Conservation (phyloP, 1,140 invertebrate genomes). For the Octopus bimaculoides region DNA sequence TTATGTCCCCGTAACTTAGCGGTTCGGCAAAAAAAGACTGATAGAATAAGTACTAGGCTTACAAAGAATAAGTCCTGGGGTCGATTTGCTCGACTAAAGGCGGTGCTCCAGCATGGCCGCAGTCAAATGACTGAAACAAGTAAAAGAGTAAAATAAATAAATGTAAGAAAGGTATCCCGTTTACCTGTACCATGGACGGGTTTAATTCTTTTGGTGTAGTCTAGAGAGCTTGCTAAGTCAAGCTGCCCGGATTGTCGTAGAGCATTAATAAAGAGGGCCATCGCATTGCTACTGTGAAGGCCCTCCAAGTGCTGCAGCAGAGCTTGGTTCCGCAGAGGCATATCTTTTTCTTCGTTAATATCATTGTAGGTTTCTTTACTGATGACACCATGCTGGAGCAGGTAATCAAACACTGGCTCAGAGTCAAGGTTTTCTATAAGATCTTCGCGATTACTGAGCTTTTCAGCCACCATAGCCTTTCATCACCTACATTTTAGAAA, state of each 20-base stretch:
- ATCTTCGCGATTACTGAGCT: conserved; percentile 39
- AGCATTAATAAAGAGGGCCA: conserved; percentile 52
- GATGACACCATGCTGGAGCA: conserved; percentile 51
- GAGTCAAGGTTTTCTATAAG: conserved; percentile 50
- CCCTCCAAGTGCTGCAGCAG: conserved; percentile 45
- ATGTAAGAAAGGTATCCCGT: background rate
- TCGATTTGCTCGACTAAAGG: too few species aligned
- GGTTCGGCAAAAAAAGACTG: too few species aligned
- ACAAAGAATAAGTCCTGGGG: too few species aligned
- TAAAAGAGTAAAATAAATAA: too few species aligned
- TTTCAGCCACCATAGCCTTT: conserved; percentile 33
- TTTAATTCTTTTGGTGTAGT: conserved; percentile 45
- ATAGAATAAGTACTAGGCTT: too few species aligned
- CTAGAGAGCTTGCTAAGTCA: conserved; percentile 47
- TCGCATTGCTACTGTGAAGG: conserved; percentile 35
- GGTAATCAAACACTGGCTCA: conserved; percentile 50
- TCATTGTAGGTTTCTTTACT: conserved; percentile 30
- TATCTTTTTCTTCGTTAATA: conserved; percentile 33
- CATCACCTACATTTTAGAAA: conserved; percentile 23
- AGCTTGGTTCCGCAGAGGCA: conserved; percentile 40
- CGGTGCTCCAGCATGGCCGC: too few species aligned
- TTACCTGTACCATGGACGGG: conserved; percentile 47
- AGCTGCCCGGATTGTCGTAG: conserved; percentile 52
- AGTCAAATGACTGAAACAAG: too few species aligned
- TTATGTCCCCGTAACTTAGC: too few species aligned